Conservation (phyloP, 2,797 vertebrate species). For the Microctenopoma lineatum region DNA sequence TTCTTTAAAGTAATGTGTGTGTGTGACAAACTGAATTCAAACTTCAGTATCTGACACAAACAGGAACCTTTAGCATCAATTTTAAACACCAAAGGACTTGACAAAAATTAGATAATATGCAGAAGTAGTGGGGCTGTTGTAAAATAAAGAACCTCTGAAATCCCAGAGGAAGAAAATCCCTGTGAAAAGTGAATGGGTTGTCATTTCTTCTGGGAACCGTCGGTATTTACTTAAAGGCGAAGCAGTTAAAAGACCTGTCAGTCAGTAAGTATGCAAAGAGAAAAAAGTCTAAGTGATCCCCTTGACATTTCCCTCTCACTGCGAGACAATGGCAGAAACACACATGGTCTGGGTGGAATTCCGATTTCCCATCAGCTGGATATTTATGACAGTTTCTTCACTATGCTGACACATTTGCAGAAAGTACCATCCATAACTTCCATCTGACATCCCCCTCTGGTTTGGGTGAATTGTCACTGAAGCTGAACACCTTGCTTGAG, state of each 20-base stretch:
- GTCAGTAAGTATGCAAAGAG: constrained; percentile 27
- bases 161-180: constrained; percentile 26
- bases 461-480: constrained; percentile 47
- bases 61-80: no score
- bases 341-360: constrained; percentile 21
- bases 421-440: constrained; percentile 32
- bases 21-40: no score
- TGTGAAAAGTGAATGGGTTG: constrained; percentile 29
- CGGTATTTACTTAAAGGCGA: constrained; percentile 38
- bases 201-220: constrained; percentile 25
- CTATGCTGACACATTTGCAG: constrained; percentile 40
- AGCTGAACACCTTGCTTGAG: constrained; percentile 51
- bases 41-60: no score
- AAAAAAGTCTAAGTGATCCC: constrained; percentile 44
- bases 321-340: constrained; percentile 27
- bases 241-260: constrained; percentile 59
- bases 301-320: constrained; percentile 51
- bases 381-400: constrained; percentile 34
- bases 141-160: constrained; percentile 31
- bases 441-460: constrained; percentile 50
- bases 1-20: no score
- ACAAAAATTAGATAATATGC: no score
- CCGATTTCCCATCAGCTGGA: constrained; percentile 22
- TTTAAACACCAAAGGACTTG: no score
- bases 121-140: not conserved